Conservation (phyloP, 2,888 invertebrate genomes). For the Poecilus cupreus region DNA sequence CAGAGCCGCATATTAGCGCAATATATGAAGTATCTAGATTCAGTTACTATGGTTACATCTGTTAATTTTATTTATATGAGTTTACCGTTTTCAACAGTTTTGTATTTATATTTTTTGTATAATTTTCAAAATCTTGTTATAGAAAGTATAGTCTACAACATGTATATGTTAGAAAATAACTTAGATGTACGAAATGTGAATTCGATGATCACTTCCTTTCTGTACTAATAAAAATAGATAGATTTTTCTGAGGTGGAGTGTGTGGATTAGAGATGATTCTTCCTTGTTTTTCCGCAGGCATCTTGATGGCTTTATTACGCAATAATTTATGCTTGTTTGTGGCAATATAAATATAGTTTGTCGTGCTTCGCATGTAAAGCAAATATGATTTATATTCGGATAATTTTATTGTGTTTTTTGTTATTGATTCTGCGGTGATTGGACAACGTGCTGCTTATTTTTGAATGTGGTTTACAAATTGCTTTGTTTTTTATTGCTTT, state of each 20-base stretch:
- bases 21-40: too few relatives aligned
- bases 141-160: too few relatives aligned
- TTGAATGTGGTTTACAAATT: not conserved
- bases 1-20: too few relatives aligned
- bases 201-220: too few relatives aligned
- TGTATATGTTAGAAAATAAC: too few relatives aligned
- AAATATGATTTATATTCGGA: constrained; percentile 34
- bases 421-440: constrained; percentile 10
- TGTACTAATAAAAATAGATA: too few relatives aligned
- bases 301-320: constrained; percentile 26
- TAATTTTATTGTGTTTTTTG: not conserved
- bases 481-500: not conserved
- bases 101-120: too few relatives aligned
- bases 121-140: too few relatives aligned
- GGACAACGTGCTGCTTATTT: not conserved
- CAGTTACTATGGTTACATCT: too few relatives aligned
- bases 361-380: not conserved
- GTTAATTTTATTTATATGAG: too few relatives aligned
- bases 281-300: not conserved
- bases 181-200: too few relatives aligned
- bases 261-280: constrained; percentile 1
- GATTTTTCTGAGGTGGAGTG: not conserved
- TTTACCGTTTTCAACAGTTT: too few relatives aligned
- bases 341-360: constrained; percentile 41
- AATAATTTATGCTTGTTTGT: constrained; percentile 32